These are phyloP conservation scores for Ceriagrion tenellum DNA, from an alignment of 2,888 invertebrate species.

Conservation along the genomic window DNA sequence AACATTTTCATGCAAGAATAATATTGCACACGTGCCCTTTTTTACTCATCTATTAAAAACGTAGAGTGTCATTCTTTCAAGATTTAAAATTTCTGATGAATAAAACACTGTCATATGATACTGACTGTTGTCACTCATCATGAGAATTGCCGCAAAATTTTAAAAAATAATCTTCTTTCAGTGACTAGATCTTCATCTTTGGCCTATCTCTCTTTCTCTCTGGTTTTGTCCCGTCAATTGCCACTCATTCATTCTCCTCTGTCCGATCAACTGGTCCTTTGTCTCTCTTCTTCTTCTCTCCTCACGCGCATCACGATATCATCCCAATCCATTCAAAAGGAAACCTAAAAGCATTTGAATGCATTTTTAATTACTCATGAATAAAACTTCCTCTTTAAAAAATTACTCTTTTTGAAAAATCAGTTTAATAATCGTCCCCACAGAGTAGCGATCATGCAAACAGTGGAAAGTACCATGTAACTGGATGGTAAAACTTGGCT, in stretches of 20 bases:
- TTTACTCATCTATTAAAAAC: background rate
- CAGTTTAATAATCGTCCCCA: too few relatives aligned
- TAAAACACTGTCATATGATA: background rate
- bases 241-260: background rate
- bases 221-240: background rate
- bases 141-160: constrained; percentile 22
- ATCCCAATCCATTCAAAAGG: constrained; percentile 16
- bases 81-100: background rate
- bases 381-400: too few relatives aligned
- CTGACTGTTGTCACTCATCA: background rate
- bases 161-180: constrained; percentile 32
- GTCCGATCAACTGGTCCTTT: background rate
- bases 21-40: background rate
- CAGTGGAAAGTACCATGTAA: too few relatives aligned
- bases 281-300: background rate
- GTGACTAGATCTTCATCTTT: constrained; percentile 59
- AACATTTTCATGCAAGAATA: background rate
- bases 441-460: too few relatives aligned
- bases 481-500: too few relatives aligned
- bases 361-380: too few relatives aligned
- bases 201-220: background rate
- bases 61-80: background rate
- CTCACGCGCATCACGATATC: background rate
- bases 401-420: too few relatives aligned
- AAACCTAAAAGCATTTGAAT: constrained; percentile 27